These are phyloP conservation scores for Lophura nycthemera DNA, from an alignment of 2,113 vertebrate species.

Conservation along the genomic window DNA sequence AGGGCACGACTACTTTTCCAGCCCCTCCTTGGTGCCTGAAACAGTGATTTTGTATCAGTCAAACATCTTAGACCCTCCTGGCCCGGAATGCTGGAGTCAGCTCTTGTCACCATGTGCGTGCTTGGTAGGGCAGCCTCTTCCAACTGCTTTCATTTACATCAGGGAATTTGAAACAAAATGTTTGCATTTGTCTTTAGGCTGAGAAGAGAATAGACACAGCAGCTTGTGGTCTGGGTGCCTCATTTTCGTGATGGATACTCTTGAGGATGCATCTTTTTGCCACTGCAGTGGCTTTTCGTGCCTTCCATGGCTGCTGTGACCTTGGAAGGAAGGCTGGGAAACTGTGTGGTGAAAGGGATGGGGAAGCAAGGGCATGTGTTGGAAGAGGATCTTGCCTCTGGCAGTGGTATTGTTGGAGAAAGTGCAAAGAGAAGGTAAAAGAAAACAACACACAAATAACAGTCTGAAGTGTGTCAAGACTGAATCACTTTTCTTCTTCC, in stretches of 20 bases:
- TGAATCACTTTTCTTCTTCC: constrained; percentile 26
- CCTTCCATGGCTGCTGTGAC: constrained; percentile 5
- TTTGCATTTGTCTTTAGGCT: neutral
- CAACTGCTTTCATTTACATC: neutral
- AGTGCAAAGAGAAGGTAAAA: neutral
- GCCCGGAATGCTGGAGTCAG: neutral
- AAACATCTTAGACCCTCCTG: neutral
- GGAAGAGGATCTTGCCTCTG: constrained; percentile 18
- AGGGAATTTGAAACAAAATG: constrained; percentile 1
- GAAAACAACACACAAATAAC: neutral
- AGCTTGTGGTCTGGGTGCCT: neutral
- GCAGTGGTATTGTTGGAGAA: neutral
- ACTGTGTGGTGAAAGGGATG: neutral
- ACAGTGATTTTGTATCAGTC: neutral
- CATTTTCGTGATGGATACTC: neutral
- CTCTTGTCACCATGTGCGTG: neutral
- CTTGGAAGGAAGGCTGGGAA: neutral
- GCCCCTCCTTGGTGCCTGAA: constrained; percentile 13
- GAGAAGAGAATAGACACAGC: neutral
- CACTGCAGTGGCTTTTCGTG: neutral
- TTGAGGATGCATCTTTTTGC: neutral
- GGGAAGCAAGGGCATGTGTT: neutral
- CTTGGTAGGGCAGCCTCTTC: neutral
- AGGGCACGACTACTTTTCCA: constrained; percentile 9
- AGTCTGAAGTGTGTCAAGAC: constrained; percentile 13